These are phyloP conservation scores for Gavialis gangeticus DNA, from an alignment of 2,113 vertebrate genomes.

Conservation along the genomic window DNA sequence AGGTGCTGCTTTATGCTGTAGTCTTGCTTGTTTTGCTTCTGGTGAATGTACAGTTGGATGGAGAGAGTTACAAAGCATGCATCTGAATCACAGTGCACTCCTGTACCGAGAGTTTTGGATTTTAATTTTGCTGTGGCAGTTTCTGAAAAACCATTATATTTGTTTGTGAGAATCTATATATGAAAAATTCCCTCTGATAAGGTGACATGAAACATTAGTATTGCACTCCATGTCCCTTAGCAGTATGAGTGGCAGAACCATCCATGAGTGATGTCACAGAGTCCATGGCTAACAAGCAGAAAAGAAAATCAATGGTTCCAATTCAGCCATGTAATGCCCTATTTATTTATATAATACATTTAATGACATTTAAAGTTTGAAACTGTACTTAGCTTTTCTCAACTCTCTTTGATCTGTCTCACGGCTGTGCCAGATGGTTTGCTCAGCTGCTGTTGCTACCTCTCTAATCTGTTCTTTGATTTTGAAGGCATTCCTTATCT, in stretches of 20 bases:
- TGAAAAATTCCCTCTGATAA: background rate
- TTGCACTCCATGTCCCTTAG: background rate
- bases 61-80: background rate
- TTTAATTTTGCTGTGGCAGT: background rate
- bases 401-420: constrained; percentile 25
- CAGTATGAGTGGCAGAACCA: rapidly evolving
- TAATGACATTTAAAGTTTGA: constrained; percentile 30
- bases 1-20: background rate
- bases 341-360: constrained; percentile 14
- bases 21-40: background rate
- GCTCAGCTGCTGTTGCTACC: constrained; percentile 20
- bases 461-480: constrained; percentile 44
- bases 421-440: background rate
- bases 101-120: background rate
- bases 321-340: constrained; percentile 10
- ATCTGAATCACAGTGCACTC: background rate
- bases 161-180: rapidly evolving
- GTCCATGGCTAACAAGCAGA: background rate
- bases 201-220: background rate
- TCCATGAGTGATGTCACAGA: background rate
- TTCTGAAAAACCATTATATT: background rate
- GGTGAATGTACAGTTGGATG: background rate
- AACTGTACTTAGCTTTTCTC: constrained; percentile 26
- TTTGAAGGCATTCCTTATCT: constrained; percentile 60
- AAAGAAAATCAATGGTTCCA: constrained; percentile 27